Conservation (phyloP, 2,113 vertebrate genomes). For the Orientallactaga bullata region DNA sequence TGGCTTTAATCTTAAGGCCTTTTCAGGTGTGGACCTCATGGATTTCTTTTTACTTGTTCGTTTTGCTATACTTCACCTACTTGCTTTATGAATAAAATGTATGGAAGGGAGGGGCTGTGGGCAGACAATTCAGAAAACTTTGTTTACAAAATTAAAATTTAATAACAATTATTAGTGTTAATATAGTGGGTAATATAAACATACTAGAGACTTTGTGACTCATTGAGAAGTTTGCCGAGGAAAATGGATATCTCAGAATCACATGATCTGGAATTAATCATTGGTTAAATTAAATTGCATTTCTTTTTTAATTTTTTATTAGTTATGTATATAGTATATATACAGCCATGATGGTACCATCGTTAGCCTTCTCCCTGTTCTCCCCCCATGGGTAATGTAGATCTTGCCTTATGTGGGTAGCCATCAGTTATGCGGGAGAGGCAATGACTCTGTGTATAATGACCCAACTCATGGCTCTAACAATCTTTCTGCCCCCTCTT, state of each 20-base stretch:
- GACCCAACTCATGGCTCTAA: no score
- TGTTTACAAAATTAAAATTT: background rate
- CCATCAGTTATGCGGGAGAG: no score
- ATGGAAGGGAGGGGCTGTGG: background rate
- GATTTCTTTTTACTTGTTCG: background rate
- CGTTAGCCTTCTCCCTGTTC: no score
- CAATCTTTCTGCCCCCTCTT: no score
- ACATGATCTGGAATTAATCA: background rate
- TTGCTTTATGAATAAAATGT: background rate
- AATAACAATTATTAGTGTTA: background rate
- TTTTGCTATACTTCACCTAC: background rate
- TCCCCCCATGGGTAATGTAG: no score
- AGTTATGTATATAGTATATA: no score
- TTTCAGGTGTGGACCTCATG: background rate
- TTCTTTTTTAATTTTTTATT: no score
- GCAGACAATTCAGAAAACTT: background rate
- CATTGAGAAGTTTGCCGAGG: background rate
- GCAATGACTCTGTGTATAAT: no score
- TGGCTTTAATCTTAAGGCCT: background rate
- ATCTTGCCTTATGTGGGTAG: no score
- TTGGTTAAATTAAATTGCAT: background rate
- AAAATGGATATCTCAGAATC: conserved; percentile 7
- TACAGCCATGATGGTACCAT: no score
- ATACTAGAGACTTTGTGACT: background rate
- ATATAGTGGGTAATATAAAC: background rate